These are phyloP conservation scores for Octodon degus DNA, from an alignment of 2,113 vertebrate genomes.

Conservation along the genomic window DNA sequence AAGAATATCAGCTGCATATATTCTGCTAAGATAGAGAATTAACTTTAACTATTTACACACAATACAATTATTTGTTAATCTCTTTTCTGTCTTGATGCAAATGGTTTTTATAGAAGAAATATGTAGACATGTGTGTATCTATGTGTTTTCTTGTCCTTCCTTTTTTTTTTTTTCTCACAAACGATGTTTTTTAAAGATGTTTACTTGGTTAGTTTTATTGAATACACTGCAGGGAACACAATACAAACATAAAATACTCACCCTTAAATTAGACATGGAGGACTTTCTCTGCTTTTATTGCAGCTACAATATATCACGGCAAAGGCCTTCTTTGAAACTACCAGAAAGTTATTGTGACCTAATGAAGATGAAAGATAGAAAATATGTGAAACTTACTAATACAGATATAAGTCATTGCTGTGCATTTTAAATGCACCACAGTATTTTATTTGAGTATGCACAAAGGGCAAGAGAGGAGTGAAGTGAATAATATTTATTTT, in stretches of 20 bases:
- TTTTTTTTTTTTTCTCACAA: neutral
- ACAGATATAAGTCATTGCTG: constrained; percentile 28
- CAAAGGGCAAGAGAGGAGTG: neutral
- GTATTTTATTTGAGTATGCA: constrained; percentile 33
- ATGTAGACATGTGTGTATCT: neutral
- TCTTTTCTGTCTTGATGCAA: constrained; percentile 56
- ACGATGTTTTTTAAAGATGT: neutral
- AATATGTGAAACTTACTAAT: neutral
- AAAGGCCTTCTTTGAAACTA: constrained; percentile 11
- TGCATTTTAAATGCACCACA: neutral
- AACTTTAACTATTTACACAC: constrained; percentile 60
- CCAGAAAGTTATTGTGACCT: constrained; percentile 20
- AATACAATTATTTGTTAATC: constrained; percentile 55
- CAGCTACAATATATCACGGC: neutral
- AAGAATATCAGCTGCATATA: neutral
- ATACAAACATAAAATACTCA: constrained; percentile 50
- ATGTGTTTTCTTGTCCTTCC: neutral
- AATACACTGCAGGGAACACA: constrained; percentile 62
- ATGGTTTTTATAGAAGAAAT: constrained; percentile 62
- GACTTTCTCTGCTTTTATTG: constrained; percentile 56
- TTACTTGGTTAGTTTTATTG: constrained; percentile 73
- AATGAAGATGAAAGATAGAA: constrained; percentile 39
- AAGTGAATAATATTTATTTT: constrained; percentile 44
- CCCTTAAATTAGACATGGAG: constrained; percentile 59
- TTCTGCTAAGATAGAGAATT: neutral